phyloP scores from a whole-genome alignment of 2,888 invertebrate genomes.

The Sesamia inferens region DNA sequence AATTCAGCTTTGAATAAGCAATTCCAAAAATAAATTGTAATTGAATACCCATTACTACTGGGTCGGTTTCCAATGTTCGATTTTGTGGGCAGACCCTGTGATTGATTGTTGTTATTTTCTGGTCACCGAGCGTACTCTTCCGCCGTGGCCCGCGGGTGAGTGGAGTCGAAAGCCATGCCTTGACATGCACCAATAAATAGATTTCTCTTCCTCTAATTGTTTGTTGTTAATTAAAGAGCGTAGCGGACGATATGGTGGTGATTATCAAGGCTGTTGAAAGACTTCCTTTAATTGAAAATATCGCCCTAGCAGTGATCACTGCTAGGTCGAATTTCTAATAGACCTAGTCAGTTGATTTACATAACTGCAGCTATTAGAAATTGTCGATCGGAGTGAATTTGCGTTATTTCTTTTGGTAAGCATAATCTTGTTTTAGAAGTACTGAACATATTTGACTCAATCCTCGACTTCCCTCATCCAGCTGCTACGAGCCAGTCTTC shows the following conservation, averaged over 20 bases:
- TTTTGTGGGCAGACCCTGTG: conserved; percentile 55
- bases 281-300: background rate
- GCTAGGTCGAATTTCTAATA: no score
- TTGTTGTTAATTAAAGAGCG: conserved; percentile 58
- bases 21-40: conserved; percentile 60
- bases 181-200: conserved; percentile 54
- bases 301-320: no score
- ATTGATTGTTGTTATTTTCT: conserved; percentile 41
- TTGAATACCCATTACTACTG: conserved; percentile 40
- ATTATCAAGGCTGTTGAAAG: background rate
- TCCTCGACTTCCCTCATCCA: background rate
- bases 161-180: conserved; percentile 54
- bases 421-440: background rate
- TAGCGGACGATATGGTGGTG: conserved; percentile 14
- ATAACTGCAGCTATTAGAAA: no score
- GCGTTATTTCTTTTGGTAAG: background rate
- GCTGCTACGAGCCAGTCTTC: no score
- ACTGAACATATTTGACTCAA: background rate
- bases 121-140: conserved; percentile 28
- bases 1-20: conserved; percentile 43
- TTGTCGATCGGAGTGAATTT: no score
- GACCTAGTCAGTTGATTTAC: no score
- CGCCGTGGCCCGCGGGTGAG: conserved; percentile 40
- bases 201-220: conserved; percentile 64
- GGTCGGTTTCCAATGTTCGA: conserved; percentile 36